Evolutionary conservation across 2,797 vertebrate genomes (phyloP), one percentile per base, ranked within the genome.

Genomic region (Buceros bicornis): DNA sequence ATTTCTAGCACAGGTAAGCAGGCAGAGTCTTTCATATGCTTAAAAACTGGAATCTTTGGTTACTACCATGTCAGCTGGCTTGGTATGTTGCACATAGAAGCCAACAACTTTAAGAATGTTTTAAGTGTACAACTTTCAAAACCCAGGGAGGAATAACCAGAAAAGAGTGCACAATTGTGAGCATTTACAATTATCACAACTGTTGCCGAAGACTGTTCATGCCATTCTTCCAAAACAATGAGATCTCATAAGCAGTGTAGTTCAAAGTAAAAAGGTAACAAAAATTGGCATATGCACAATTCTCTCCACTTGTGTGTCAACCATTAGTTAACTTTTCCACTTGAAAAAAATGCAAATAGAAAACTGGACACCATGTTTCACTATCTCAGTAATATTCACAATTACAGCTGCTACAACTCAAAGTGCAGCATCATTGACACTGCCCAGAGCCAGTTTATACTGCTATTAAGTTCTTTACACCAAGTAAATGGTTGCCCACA

Each of bases 1-100:
- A 97, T 97, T 98, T 99, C 98, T 99, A 99, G 98, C 98, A 99
- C 98, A 98, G 98, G 98, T 98, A 99, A 99, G 99, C 99, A 99
- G 99, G 98, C 98, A 99, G 98, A 99, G 99, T 99, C 98, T 98
- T 98, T 98, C 98, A 98, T 98, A 99, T 91, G 99, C 98, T 99
- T 98, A 98, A 98, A 98, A 98, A 98, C 97, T 98, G 98, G 97
- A 98, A 98, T 98, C 98, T 98, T 98, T 98, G 98, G 98, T 98
- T 98, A 98, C 98, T 98, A 98, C 98, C 98, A 82, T 96, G 97
- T 97, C 96, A 98, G 97, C 96, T 98, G 98, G 98, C 98, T 98
- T 98, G 88, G 86, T 97, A 97, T 95, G 96, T 97, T 93, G 97
- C 97, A 97, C 96, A 98, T 97, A 97, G 98, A 98, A 98, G 97